A percentile compares a stretch with the other conserved stretches of the same genome.
Conservation (phyloP, 2,888 invertebrate genomes). For the Sinotaia quadrata region DNA sequence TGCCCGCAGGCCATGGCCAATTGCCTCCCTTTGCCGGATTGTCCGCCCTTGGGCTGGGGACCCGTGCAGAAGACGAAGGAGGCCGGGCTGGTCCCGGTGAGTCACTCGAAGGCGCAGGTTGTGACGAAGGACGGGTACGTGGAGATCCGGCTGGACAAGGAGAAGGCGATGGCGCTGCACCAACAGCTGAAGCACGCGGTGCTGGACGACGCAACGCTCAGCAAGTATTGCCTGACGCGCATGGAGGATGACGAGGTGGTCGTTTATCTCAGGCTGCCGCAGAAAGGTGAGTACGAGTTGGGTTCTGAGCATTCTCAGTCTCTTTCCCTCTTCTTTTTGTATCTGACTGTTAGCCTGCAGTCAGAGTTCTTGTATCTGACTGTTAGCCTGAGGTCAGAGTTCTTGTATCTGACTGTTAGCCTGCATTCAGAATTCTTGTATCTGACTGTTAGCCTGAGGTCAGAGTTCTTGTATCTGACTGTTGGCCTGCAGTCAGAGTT, state of each 20-base stretch:
- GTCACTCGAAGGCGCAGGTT: constrained; percentile 64
- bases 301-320: too few relatives aligned
- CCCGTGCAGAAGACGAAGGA: constrained; percentile 59
- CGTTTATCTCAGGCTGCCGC: constrained; percentile 63
- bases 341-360: too few relatives aligned
- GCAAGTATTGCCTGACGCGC: constrained; percentile 60
- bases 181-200: constrained; percentile 63
- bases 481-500: too few relatives aligned
- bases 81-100: constrained; percentile 59
- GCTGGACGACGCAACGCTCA: constrained; percentile 62
- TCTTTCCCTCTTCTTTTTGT: too few relatives aligned
- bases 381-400: too few relatives aligned
- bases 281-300: constrained; percentile 55
- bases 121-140: constrained; percentile 62
- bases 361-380: too few relatives aligned
- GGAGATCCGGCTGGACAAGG: constrained; percentile 60
- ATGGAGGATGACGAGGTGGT: constrained; percentile 59
- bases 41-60: constrained; percentile 69
- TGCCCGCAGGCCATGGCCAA: constrained; percentile 57
- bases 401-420: too few relatives aligned
- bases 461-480: too few relatives aligned
- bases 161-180: constrained; percentile 53
- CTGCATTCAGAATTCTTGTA: too few relatives aligned
- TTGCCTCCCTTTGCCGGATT: constrained; percentile 64
- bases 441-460: too few relatives aligned